phyloP scores from a whole-genome alignment of 1,140 invertebrate species.

The Drosophila murphyi region DNA sequence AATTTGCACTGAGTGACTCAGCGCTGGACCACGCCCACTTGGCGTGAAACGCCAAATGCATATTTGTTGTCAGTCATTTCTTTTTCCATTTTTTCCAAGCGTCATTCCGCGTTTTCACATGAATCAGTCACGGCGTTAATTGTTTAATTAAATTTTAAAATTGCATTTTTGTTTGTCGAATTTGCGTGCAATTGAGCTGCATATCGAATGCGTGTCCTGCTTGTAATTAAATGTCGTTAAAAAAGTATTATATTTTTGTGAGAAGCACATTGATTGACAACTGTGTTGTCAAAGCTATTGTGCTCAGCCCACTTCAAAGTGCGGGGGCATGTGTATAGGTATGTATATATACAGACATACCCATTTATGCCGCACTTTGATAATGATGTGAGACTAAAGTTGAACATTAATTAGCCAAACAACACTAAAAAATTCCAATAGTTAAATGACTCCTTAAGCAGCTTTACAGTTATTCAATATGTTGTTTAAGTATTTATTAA shows the following conservation, averaged over 20 bases:
- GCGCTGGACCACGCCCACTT: conserved; percentile 33
- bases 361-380: too few relatives aligned
- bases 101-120: conserved; percentile 9
- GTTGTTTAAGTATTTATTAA: background rate
- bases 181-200: conserved; percentile 55
- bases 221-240: conserved; percentile 59
- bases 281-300: conserved; percentile 24
- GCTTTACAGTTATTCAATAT: too few relatives aligned
- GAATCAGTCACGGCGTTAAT: conserved; percentile 44
- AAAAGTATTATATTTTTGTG: conserved; percentile 12
- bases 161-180: conserved; percentile 24
- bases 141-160: conserved; percentile 61
- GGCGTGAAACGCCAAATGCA: conserved; percentile 7
- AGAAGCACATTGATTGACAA: conserved; percentile 31
- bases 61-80: conserved; percentile 29
- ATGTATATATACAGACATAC: background rate
- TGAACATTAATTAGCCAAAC: too few relatives aligned
- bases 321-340: background rate
- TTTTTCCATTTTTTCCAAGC: background rate
- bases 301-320: background rate
- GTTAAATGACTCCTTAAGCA: too few relatives aligned
- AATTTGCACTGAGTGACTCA: conserved; percentile 48
- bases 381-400: too few relatives aligned
- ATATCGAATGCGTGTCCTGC: conserved; percentile 29
- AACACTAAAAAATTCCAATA: too few relatives aligned